Evolutionary conservation across 2,888 invertebrate species (phyloP), one percentile per base, ranked within the genome.

Genomic region (Diloba caeruleocephala): DNA sequence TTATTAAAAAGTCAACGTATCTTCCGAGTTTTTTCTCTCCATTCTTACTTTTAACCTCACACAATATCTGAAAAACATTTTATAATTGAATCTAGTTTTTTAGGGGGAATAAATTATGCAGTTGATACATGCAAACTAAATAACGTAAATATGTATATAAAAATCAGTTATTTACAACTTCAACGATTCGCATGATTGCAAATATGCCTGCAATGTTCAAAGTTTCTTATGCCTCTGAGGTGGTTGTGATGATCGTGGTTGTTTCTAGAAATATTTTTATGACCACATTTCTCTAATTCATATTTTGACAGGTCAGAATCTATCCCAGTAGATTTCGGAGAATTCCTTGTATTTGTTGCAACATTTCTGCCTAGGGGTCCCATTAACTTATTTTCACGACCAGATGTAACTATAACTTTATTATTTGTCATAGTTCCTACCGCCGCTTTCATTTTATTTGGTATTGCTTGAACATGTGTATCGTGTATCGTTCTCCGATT

Each of bases 321-420:
- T 26, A 67, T 71, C 23, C 69, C 80, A 5, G 65, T 76, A 1
- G 83, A 75, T 63, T 74, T 81, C 0, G 52, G 34, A 34, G 80
- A 78, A 49, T 77, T 71, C 49, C 65, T 82, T 4, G 85, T 86
- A 12, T 75, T 49, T 0, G 83, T 83, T 7, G 81, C 67, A 10
- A 58, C 73, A 46, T 79, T 71, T 66, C 46, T 75, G 7, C 23
- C 10, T 7, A 29, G 12, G 3, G 46, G 42, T 15, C 37, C 43
- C 3, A 45, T 46, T 32, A 49, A 21, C 48, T 44, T 56, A 34
- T 50, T 17, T 31, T 31, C 14, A 46, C 2, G 28, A 17, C 17
- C 28, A 41, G 19, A 3, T 12, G 36, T 33, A 12, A 52, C 54
- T 4, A 37, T 44, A 4, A 38, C 29, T 51, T 45, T 56, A 37